These are phyloP conservation scores for Ormyrus thymus DNA, from an alignment of 2,888 invertebrate species.

Conservation along the genomic window DNA sequence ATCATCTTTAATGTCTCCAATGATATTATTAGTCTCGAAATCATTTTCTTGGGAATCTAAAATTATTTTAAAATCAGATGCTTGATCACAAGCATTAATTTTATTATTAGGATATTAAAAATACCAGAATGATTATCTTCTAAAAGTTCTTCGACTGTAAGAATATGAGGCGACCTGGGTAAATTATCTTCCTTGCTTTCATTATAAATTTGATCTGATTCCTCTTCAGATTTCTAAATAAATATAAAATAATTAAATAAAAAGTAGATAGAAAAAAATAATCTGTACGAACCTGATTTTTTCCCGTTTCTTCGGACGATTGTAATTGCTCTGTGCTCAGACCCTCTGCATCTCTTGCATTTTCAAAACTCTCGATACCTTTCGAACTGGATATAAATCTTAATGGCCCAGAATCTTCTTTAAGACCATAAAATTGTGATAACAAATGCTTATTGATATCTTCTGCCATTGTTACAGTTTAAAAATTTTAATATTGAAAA, in stretches of 20 bases:
- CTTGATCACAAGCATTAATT: not conserved
- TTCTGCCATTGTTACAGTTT: slow-evolving; percentile 27
- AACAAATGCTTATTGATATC: slow-evolving; percentile 41
- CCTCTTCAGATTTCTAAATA: slow-evolving; percentile 17
- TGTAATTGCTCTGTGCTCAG: slow-evolving; percentile 14
- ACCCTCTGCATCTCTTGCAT: slow-evolving; percentile 15
- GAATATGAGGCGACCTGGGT: slow-evolving; percentile 40
- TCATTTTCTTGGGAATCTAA: not conserved
- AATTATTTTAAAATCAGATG: not conserved
- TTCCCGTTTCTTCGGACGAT: slow-evolving; percentile 18
- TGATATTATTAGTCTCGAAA: slow-evolving; percentile 14
- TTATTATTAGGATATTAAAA: not conserved
- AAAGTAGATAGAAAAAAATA: not conserved
- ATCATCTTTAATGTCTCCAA: slow-evolving; percentile 14
- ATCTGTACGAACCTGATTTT: slow-evolving; percentile 21
- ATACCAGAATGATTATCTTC: slow-evolving; percentile 11
- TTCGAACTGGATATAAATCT: slow-evolving; percentile 33
- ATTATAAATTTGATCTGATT: not conserved
- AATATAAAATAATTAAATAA: not conserved
- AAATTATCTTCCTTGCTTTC: slow-evolving; percentile 9
- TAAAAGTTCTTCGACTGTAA: slow-evolving; percentile 29
- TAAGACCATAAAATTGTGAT: slow-evolving; percentile 48
- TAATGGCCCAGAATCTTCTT: not conserved
- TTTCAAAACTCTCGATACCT: slow-evolving; percentile 37
- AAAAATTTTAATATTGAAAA: not conserved